Evolutionary conservation across 2,888 invertebrate genomes (phyloP), one percentile per base, ranked within the genome.

Genomic region (Endomychus coccineus): DNA sequence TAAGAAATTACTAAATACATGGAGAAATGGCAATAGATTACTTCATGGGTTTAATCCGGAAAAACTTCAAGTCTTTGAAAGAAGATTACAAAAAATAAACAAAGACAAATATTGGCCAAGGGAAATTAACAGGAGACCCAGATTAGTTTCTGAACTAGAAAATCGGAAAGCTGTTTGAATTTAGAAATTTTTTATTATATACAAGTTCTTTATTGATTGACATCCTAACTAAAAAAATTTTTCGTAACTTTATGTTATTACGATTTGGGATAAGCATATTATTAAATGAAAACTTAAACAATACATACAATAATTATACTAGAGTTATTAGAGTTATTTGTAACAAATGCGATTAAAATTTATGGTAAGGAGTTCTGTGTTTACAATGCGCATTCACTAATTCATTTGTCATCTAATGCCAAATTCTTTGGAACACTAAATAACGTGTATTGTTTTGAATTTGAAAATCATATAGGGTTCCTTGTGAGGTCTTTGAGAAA

Each of bases 241-340:
- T 17, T n/a, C 9, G 11, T 12, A 29, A 29, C 21, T 29, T 29
- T n/a, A 17, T 29, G 29, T 29, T 29, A 12, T 9, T 29, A 3
- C 12, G 21, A 17, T 29, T 19, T 9, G 29, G 11, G n/a, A 9
- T 29, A 9, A 19, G 13, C 7, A 29, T 29, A 2, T 4, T 29
- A 9, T 13, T 29, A 9, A 12, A 7, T 5, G 19, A 29, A 7
- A 12, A 10, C 7, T 19, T 29, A n/a, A 29, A 29, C 21, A 7
- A 12, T 19, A 14, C 9, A 7, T 19, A 2, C 2, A 29, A 29
- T 29, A 21, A 29, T 3, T 29, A 29, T 29, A 21, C 29, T 1
- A 19, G 4, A 11, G n/a, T 3, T 17, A 11, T 9, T 29, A 9
- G 13, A 6, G 9, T 19, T 29, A 6, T 29, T 29, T 5, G 29